Evolutionary conservation across 2,888 invertebrate genomes (phyloP).

Genomic region (Metalampra italica): DNA sequence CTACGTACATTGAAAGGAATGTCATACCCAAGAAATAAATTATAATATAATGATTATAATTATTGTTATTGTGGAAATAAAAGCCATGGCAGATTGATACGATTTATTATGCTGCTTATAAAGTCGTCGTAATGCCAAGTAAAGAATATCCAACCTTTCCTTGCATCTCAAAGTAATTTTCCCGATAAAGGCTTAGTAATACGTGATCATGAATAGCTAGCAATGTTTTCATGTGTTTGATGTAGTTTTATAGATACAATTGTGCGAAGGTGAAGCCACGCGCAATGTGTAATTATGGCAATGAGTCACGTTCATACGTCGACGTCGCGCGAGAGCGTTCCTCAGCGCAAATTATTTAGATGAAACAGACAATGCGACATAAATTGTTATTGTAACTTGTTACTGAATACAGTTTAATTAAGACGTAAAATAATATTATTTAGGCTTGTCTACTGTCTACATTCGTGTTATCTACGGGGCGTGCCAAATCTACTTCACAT

Average conservation of each 20-base stretch:
- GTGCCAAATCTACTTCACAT: background rate
- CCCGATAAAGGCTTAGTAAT: too few species aligned
- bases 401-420: constrained; percentile 11
- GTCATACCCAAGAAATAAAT: too few species aligned
- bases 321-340: constrained; percentile 24
- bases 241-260: constrained; percentile 3
- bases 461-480: background rate
- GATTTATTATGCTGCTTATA: too few species aligned
- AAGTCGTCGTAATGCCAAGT: too few species aligned
- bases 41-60: too few species aligned
- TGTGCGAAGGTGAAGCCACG: constrained; percentile 11
- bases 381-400: constrained; percentile 21
- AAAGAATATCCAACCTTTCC: too few species aligned
- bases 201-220: background rate
- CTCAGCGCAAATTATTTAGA: constrained; percentile 28
- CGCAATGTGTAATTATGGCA: constrained; percentile 35
- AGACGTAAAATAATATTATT: constrained; percentile 5
- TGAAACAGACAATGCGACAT: constrained; percentile 31
- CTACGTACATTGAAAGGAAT: too few species aligned
- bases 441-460: background rate
- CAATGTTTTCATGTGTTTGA: constrained; percentile 4
- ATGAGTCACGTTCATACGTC: constrained; percentile 43
- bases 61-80: too few species aligned
- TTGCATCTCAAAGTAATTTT: too few species aligned
- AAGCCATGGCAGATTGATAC: too few species aligned